These are phyloP conservation scores for Pandion haliaetus DNA, from an alignment of 2,113 vertebrate genomes.

Conservation along the genomic window DNA sequence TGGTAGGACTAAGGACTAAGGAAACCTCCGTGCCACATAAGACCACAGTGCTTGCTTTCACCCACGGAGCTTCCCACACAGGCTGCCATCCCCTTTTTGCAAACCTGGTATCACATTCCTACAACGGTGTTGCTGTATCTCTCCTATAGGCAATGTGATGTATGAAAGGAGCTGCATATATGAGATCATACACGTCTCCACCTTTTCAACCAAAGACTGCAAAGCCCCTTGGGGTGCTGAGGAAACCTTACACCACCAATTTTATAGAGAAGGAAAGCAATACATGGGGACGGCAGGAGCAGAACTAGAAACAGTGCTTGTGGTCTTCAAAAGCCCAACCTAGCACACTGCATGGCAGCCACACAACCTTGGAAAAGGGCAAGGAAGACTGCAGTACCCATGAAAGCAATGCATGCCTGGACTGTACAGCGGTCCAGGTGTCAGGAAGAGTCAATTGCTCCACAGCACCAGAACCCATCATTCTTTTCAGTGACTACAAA, in stretches of 20 bases:
- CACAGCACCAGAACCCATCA: background rate
- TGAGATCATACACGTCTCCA: background rate
- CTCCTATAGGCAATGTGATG: rapidly evolving
- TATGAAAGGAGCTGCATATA: background rate
- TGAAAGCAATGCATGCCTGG: rapidly evolving
- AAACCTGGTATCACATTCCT: background rate
- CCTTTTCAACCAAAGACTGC: background rate
- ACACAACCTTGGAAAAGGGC: background rate
- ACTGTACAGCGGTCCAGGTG: background rate
- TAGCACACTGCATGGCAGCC: background rate
- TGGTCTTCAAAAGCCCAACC: background rate
- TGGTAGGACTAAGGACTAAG: background rate
- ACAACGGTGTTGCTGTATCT: rapidly evolving
- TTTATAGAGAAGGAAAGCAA: background rate
- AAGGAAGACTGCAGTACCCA: background rate
- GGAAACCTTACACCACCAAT: background rate
- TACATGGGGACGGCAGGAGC: rapidly evolving
- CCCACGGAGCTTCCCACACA: background rate
- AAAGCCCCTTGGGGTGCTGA: background rate
- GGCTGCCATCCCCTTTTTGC: background rate
- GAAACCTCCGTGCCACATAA: background rate
- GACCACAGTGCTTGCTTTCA: background rate
- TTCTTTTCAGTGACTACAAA: background rate
- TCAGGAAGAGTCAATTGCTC: background rate
- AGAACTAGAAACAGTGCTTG: background rate